Base-by-base conservation (phyloP, 1,140 invertebrate species). In the Drosophila kepulauana region DNA sequence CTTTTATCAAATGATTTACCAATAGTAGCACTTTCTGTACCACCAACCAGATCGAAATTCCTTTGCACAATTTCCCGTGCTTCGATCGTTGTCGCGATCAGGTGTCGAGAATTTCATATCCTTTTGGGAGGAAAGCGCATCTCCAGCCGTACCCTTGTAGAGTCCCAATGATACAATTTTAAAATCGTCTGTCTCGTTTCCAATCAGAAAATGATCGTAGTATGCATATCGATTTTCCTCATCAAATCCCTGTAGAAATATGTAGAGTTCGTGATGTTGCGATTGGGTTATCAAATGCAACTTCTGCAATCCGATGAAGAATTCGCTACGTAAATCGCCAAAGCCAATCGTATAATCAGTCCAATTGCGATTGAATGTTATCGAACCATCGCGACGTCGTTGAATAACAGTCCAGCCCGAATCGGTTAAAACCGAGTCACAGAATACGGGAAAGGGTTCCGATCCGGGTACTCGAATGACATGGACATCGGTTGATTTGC, bases 291-390 rank as follows among this genome's bases (percentile, higher is more conserved):
- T n/a, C 16, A 57, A 1, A n/a, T 72, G 49, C 0, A 76, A 1
- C 10, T 72, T 65, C n/a, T 72, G 56, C 11, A 76, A 43, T 7
- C 74, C 74, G 28, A 76, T 25, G 7, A 76, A 76, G 8, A 66
- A 72, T 6, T 72, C 69, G 7, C 74, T 54, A 7, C 68, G 33
- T 5, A 71, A 30, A 49, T 71, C 51, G 2, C 68, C 68, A n/a
- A 71, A 71, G 3, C 68, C 68, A 1, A 38, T 8, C 1, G 8
- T 16, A 30, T 71, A 71, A 15, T 64, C 68, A 0, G 49, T 64
- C 68, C 68, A 71, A 28, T 56, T 64, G 41, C 68, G 68, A 71
- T 48, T n/a, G 2, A 71, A 71, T 0, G 0, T 56, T 1, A 71
- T 20, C 0, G 59, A 56, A 6, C 68, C 68, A 28, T 71, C 59